Conservation (phyloP, 2,113 vertebrate species). For the Eonycteris spelaea region DNA sequence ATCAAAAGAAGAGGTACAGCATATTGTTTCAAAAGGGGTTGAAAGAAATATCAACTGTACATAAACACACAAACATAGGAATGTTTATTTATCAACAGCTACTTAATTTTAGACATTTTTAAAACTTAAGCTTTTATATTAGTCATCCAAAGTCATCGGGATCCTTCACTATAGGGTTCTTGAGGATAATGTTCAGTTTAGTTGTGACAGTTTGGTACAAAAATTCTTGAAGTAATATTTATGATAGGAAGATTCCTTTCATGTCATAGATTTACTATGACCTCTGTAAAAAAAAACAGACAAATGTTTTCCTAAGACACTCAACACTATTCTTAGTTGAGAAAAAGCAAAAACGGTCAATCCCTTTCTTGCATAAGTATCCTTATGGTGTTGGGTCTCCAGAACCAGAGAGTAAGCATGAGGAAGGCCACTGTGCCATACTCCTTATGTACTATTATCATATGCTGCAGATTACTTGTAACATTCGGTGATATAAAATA, state of each 20-base stretch:
- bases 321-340: neutral
- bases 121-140: neutral
- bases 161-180: neutral
- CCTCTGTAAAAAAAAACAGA: neutral
- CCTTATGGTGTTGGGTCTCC: neutral
- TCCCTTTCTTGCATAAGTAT: neutral
- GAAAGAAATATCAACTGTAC: neutral
- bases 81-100: neutral
- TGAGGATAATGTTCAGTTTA: neutral
- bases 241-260: neutral
- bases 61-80: neutral
- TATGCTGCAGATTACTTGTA: neutral
- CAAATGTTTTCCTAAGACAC: neutral
- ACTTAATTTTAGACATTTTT: neutral
- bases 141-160: neutral
- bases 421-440: neutral
- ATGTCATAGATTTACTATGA: neutral
- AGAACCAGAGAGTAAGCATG: neutral
- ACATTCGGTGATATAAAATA: neutral
- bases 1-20: slow-evolving; percentile 88
- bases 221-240: neutral
- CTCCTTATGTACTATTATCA: neutral
- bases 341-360: neutral
- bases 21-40: slow-evolving; percentile 29
- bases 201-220: neutral